Percentiles rank a stretch among this genome's conserved stretches.
These are phyloP conservation scores for Hippocampus zosterae DNA, from an alignment of 2,113 vertebrate genomes.

Conservation along the genomic window DNA sequence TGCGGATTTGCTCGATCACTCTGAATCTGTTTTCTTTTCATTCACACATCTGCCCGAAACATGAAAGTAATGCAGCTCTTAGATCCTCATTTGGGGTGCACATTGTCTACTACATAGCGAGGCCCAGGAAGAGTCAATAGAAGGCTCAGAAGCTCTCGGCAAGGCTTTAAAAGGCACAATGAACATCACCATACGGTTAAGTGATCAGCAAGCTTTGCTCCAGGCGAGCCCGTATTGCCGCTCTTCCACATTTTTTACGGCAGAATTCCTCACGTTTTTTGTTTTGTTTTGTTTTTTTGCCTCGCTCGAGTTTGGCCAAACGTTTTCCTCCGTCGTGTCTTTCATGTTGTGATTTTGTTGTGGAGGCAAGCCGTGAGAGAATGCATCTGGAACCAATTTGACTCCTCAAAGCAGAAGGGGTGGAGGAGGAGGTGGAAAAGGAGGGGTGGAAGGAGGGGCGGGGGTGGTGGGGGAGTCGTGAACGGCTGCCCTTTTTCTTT, in stretches of 20 bases:
- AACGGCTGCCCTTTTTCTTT: constrained; percentile 44
- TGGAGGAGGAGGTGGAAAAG: constrained; percentile 34
- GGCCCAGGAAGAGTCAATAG: background rate
- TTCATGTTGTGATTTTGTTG: constrained; percentile 50
- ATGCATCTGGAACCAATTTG: constrained; percentile 75
- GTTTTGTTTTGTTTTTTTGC: constrained; percentile 1
- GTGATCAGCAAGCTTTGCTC: background rate
- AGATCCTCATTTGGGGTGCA: constrained; percentile 52
- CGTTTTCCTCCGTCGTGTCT: constrained; percentile 24
- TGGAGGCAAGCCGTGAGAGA: constrained; percentile 51
- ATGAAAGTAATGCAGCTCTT: constrained; percentile 49
- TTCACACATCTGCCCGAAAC: constrained; percentile 58
- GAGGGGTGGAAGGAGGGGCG: constrained; percentile 2
- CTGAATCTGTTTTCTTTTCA: constrained; percentile 23
- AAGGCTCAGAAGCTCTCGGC: background rate
- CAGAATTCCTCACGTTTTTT: constrained; percentile 37
- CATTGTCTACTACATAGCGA: constrained; percentile 30
- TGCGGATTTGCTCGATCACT: constrained; percentile 62
- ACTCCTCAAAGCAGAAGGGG: constrained; percentile 49
- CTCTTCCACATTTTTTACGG: constrained; percentile 4
- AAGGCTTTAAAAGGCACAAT: background rate
- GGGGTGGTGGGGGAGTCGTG: constrained; percentile 42
- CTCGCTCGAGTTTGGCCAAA: constrained; percentile 4
- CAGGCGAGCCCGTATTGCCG: background rate
- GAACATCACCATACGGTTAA: constrained; percentile 6